phyloP scores from a whole-genome alignment of 1,140 invertebrate species.

The Pseudomyrmex flavicornis region DNA sequence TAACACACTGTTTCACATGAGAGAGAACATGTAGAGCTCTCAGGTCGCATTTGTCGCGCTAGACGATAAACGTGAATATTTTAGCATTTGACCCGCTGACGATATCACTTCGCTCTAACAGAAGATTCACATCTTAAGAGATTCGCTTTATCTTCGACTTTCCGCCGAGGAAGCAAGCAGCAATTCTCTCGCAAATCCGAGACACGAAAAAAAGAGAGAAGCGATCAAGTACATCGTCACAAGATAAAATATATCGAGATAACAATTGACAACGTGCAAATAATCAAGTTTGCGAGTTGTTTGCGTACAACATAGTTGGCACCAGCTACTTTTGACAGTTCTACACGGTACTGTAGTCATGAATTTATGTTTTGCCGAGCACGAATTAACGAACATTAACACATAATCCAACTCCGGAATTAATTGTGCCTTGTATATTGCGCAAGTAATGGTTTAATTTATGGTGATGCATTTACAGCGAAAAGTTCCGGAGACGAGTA shows the following conservation, averaged over 20 bases:
- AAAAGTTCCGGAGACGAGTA: no score
- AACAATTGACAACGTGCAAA: slow-evolving; percentile 31
- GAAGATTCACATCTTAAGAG: slow-evolving; percentile 40
- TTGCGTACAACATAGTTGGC: slow-evolving; percentile 6
- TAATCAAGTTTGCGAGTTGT: slow-evolving; percentile 44
- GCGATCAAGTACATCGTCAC: slow-evolving; percentile 14
- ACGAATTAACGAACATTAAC: background rate
- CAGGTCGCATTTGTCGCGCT: slow-evolving; percentile 48
- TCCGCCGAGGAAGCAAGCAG: background rate
- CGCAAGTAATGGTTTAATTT: background rate
- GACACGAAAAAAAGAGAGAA: slow-evolving; percentile 19
- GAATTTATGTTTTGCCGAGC: no score
- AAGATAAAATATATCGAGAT: background rate
- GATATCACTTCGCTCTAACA: slow-evolving; percentile 34
- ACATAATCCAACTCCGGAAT: background rate
- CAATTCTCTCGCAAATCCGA: slow-evolving; percentile 9
- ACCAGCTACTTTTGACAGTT: background rate
- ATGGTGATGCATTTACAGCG: background rate
- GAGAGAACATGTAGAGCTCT: slow-evolving; percentile 35
- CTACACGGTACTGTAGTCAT: no score
- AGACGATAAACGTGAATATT: slow-evolving; percentile 54
- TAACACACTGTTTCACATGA: background rate
- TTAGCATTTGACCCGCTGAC: slow-evolving; percentile 49
- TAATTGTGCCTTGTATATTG: background rate
- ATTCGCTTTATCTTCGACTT: slow-evolving; percentile 37